Evolutionary conservation across 2,888 invertebrate genomes (phyloP).

Genomic region (Desoria tigrina): DNA sequence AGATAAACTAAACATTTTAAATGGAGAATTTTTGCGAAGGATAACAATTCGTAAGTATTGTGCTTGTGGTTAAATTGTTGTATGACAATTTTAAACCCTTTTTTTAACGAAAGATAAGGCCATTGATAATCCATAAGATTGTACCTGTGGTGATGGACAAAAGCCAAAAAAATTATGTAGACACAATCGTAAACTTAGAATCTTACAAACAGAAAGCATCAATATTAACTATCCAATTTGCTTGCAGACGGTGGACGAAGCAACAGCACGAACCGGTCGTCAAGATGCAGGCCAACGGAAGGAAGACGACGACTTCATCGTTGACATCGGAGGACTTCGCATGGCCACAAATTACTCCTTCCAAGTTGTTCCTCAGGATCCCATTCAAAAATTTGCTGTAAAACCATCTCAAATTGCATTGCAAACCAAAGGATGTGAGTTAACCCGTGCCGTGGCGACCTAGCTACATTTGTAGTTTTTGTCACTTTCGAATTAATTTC

Average conservation of each 20-base stretch:
- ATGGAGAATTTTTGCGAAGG: too few relatives aligned
- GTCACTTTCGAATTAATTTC: too few relatives aligned
- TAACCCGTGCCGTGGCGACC: too few relatives aligned
- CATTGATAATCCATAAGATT: too few relatives aligned
- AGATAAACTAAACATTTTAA: too few relatives aligned
- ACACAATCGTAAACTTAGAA: not conserved
- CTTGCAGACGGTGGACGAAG: constrained; percentile 47
- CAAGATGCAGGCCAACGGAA: constrained; percentile 36
- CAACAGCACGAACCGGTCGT: constrained; percentile 41
- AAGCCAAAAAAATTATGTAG: not conserved
- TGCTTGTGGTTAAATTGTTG: not conserved
- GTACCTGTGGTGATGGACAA: not conserved
- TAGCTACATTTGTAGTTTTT: not conserved
- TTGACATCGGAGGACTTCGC: constrained; percentile 64
- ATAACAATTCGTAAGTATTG: not conserved
- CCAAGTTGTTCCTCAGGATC: constrained; percentile 64
- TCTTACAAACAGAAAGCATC: not conserved
- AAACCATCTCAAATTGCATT: constrained; percentile 63
- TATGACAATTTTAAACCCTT: too few relatives aligned
- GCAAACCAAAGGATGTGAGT: constrained; percentile 82
- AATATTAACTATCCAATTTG: not conserved
- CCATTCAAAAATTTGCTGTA: constrained; percentile 36
- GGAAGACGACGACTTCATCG: constrained; percentile 40
- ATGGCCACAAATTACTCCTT: constrained; percentile 83
- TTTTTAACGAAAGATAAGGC: too few relatives aligned